These are phyloP conservation scores for Helostoma temminkii DNA, from an alignment of 2,797 vertebrate species.

Conservation along the genomic window DNA sequence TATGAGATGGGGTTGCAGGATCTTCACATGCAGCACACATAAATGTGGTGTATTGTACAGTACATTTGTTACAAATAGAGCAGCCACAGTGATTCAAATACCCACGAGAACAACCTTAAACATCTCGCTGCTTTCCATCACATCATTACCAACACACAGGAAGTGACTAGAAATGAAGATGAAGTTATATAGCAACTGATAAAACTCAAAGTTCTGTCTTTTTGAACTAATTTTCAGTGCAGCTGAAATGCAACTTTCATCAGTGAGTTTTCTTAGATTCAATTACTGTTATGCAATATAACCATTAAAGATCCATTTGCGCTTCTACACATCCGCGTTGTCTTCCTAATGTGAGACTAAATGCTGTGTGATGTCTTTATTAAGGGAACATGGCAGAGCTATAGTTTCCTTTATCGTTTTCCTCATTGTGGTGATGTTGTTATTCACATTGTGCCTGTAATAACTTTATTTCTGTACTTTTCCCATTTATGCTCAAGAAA, in stretches of 20 bases:
- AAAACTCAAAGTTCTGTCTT: slow-evolving; percentile 8
- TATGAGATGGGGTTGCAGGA: no score
- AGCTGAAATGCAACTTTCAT: slow-evolving; percentile 33
- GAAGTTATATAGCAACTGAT: slow-evolving; percentile 38
- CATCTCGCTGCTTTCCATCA: not conserved
- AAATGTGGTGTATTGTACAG: not conserved
- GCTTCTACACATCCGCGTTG: slow-evolving; percentile 14
- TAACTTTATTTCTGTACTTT: not conserved
- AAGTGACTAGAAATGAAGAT: slow-evolving; percentile 3
- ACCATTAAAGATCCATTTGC: slow-evolving; percentile 34
- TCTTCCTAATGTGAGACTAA: slow-evolving; percentile 20
- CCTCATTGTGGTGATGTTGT: slow-evolving; percentile 5
- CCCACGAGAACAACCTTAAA: slow-evolving; percentile 2
- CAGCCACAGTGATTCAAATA: not conserved
- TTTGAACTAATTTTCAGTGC: slow-evolving; percentile 29
- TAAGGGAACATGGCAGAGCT: not conserved
- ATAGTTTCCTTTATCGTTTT: not conserved
- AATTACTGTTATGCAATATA: slow-evolving; percentile 42
- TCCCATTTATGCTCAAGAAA: slow-evolving; percentile 12
- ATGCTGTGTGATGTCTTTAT: slow-evolving; percentile 15
- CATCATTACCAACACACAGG: slow-evolving; percentile 9
- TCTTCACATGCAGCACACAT: no score
- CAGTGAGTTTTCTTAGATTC: slow-evolving; percentile 25
- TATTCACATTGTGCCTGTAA: not conserved
- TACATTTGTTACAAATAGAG: slow-evolving; percentile 1